Conservation (phyloP, 2,113 vertebrate species). For the Zootoca vivipara region DNA sequence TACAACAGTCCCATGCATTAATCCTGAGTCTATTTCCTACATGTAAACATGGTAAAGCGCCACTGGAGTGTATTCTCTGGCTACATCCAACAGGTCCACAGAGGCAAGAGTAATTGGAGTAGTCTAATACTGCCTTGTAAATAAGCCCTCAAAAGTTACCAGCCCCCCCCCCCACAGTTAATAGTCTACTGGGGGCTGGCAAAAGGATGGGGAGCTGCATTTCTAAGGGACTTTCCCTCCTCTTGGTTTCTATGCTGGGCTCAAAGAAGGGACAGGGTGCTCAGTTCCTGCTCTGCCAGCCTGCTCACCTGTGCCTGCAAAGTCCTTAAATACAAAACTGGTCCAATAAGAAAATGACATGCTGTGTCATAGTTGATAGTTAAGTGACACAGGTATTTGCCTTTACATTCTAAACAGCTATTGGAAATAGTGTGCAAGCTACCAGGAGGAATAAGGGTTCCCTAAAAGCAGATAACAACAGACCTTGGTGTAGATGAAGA, state of each 20-base stretch:
- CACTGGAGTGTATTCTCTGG: neutral
- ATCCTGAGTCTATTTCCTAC: neutral
- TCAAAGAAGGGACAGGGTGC: neutral
- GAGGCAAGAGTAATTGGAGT: neutral
- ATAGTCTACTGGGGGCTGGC: neutral
- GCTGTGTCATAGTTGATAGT: neutral
- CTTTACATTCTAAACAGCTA: neutral
- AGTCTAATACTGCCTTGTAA: neutral
- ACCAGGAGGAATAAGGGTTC: neutral
- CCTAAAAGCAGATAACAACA: neutral
- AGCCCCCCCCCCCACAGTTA: neutral
- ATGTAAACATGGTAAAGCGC: neutral
- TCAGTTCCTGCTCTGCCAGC: neutral
- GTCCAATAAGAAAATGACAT: neutral
- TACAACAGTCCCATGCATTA: neutral
- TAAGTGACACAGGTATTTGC: neutral
- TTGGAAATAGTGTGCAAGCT: neutral
- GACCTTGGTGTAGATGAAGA: neutral
- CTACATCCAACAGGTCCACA: neutral
- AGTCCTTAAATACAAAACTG: neutral
- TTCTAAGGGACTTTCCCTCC: neutral
- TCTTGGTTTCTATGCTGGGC: neutral
- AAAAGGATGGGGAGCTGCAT: neutral
- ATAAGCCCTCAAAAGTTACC: neutral
- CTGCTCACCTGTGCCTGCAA: neutral